Conservation (phyloP, 2,797 vertebrate species). For the Gadopsis marmoratus region DNA sequence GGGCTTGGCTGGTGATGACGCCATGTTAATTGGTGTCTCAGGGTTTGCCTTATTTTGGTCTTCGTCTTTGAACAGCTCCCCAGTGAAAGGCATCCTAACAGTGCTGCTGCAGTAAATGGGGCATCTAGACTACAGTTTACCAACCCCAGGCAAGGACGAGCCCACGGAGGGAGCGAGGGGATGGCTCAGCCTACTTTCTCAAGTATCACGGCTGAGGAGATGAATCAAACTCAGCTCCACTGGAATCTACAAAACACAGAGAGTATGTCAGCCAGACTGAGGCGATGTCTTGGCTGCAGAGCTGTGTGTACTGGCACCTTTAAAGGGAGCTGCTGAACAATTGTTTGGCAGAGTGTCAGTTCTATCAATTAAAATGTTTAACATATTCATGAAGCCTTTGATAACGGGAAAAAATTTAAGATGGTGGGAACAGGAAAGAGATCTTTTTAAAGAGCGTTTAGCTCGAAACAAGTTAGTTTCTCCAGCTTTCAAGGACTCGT, state of each 20-base stretch:
- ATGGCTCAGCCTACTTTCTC: constrained; percentile 69
- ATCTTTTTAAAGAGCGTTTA: constrained; percentile 17
- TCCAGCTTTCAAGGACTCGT: constrained; percentile 31
- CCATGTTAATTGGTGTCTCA: constrained; percentile 33
- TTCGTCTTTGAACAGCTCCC: constrained; percentile 54
- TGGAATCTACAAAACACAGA: constrained; percentile 47
- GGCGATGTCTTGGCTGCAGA: constrained; percentile 32
- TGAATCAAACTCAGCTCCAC: constrained; percentile 58
- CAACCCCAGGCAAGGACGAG: constrained; percentile 71
- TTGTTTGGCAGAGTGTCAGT: constrained; percentile 34
- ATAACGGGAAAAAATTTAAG: constrained; percentile 18
- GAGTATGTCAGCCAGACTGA: constrained; percentile 45
- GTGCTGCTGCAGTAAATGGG: constrained; percentile 63
- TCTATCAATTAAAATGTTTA: constrained; percentile 40
- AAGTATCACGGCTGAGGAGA: constrained; percentile 55
- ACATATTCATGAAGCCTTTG: constrained; percentile 14
- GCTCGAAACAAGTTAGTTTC: constrained; percentile 19
- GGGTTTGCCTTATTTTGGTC: constrained; percentile 44
- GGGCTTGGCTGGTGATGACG: constrained; percentile 18
- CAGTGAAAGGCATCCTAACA: constrained; percentile 40
- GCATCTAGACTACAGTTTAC: constrained; percentile 53
- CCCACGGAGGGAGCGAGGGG: constrained; percentile 36
- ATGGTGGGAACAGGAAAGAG: not conserved
- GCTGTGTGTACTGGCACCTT: constrained; percentile 7
- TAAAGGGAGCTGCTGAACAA: constrained; percentile 38